Percentiles rank a stretch among this genome's conserved stretches.
Conservation (phyloP, 2,797 vertebrate genomes). For the Eulemur albifrons region DNA sequence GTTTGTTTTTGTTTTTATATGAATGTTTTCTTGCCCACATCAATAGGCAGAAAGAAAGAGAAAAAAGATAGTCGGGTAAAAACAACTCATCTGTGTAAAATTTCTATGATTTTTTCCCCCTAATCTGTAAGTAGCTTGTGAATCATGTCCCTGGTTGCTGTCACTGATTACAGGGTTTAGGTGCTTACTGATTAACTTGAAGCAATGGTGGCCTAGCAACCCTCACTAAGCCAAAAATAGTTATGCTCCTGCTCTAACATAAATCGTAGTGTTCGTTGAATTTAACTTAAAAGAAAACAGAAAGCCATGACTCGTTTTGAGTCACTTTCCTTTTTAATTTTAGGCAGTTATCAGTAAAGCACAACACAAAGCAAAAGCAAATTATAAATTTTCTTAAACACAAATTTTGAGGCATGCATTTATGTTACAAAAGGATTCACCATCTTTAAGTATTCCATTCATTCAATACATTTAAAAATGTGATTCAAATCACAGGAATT, state of each 20-base stretch:
- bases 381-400: not conserved
- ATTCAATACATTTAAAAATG: not conserved
- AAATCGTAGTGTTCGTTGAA: not conserved
- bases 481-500: not conserved
- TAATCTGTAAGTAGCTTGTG: not conserved
- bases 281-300: slow-evolving; percentile 14
- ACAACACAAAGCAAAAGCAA: not conserved
- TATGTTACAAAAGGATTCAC: not conserved
- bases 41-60: not conserved
- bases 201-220: not conserved
- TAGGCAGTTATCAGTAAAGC: not conserved
- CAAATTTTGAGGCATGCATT: not conserved
- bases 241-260: not conserved
- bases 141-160: not conserved
- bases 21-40: not conserved
- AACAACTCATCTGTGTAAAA: not conserved
- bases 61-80: not conserved
- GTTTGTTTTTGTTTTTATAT: not conserved
- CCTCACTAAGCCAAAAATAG: not conserved
- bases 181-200: not conserved
- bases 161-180: not conserved
- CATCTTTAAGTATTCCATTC: not conserved
- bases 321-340: slow-evolving; percentile 15
- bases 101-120: not conserved
- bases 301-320: not conserved